These are phyloP conservation scores for Ligdia adustata DNA, from an alignment of 2,888 invertebrate species.

Conservation along the genomic window DNA sequence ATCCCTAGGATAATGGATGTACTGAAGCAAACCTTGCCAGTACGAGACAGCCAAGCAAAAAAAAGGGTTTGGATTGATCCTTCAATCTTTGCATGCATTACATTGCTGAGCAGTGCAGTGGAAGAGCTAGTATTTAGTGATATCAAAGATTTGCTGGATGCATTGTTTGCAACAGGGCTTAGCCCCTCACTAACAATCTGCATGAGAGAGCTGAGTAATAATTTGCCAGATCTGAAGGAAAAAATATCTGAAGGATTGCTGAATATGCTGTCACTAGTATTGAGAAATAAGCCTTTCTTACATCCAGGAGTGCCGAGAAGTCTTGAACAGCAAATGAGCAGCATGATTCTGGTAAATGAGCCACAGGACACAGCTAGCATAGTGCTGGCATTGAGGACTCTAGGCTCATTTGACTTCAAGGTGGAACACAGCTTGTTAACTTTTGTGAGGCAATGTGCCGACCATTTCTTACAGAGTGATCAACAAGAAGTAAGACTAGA, in stretches of 20 bases:
- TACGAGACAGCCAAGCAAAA: conserved; percentile 90
- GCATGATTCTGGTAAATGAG: conserved; percentile 77
- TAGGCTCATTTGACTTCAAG: conserved; percentile 96
- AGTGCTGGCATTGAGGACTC: conserved; percentile 95
- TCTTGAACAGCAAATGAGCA: conserved; percentile 77
- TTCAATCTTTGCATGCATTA: conserved; percentile 96
- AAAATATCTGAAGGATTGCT: conserved; percentile 97
- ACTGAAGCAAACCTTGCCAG: conserved; percentile 90
- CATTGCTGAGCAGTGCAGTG: conserved; percentile 94
- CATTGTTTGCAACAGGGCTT: conserved; percentile 96
- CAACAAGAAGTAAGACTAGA: conserved; percentile 95
- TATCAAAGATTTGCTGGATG: conserved; percentile 93
- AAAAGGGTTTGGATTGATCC: conserved; percentile 91
- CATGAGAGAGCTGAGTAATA: conserved; percentile 93
- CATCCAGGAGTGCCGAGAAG: conserved; percentile 92
- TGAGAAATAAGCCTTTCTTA: conserved; percentile 93
- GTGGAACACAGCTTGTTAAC: conserved; percentile 93
- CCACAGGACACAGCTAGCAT: conserved; percentile 91
- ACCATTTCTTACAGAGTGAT: conserved; percentile 95
- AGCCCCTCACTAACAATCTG: conserved; percentile 96
- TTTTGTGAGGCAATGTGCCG: conserved; percentile 96
- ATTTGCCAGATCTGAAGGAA: conserved; percentile 93
- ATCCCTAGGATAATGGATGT: conserved; percentile 94
- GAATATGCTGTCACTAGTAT: conserved; percentile 94
- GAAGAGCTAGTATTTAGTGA: conserved; percentile 90